Base-by-base conservation (phyloP, 2,797 vertebrate species). In the Chanos chanos region DNA sequence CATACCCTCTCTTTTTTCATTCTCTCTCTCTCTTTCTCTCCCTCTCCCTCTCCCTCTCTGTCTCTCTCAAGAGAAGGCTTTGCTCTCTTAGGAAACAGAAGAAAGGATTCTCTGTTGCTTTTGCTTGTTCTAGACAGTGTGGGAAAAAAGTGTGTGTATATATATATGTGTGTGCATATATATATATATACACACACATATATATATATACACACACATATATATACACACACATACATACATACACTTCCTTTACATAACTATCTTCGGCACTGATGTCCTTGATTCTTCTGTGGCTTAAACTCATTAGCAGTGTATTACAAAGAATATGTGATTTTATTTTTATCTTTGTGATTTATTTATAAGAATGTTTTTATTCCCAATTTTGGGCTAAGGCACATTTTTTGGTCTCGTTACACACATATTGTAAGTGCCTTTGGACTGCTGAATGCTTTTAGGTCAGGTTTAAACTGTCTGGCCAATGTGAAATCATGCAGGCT, bases 401-500 rank as follows among this genome's bases (percentile, higher is more conserved):
- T 43, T 8, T n/a, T n/a, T n/a, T n/a, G n/a, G n/a, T n/a, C n/a
- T n/a, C n/a, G n/a, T n/a, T n/a, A 8, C 36, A 51, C 16, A 27
- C 21, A 50, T 65, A 18, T 50, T 59, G 50, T 68, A 72, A 74
- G 66, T 72, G 61, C 58, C 43, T 30, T 44, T 51, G 41, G 50
- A 57, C 41, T 68, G 27, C 64, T 39, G 19, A 40, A 61, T n/a
- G 69, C 45, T 57, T 70, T 48, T 68, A 61, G 41, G 45, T 50
- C 27, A 30, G 19, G 58, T 41, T 67, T 67, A 60, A 72, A 68
- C 65, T 70, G 58, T n/a, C 52, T 61, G 45, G 31, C 47, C 63
- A 52, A 67, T 44, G 36, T 69, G 41, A 66, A 61, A 70, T 70
- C 52, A 54, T 74, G 55, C 54, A 68, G 48, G 59, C 53, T 52